These are phyloP conservation scores for Aphyosemion australe DNA, from an alignment of 2,113 vertebrate species.

Conservation along the genomic window DNA sequence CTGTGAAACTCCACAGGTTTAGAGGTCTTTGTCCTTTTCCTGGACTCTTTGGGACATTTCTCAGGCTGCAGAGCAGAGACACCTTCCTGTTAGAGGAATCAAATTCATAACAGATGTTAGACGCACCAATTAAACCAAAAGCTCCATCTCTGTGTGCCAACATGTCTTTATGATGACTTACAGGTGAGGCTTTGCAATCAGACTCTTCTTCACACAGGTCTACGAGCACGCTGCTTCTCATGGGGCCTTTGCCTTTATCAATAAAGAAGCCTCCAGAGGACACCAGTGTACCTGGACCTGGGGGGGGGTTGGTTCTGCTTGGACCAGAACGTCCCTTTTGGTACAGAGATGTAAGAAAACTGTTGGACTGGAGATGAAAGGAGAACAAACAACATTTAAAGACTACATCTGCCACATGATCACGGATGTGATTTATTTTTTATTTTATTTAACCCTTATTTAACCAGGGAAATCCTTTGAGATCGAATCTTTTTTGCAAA, in stretches of 20 bases:
- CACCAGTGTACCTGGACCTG: conserved; percentile 31
- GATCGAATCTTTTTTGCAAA: too few relatives aligned
- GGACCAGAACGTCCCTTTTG: conserved; percentile 78
- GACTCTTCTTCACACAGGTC: conserved; percentile 82
- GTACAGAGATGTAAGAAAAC: conserved; percentile 88
- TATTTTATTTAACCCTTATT: too few relatives aligned
- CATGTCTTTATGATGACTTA: conserved; percentile 35
- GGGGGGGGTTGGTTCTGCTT: neutral
- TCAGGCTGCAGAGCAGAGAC: too few relatives aligned
- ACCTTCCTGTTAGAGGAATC: too few relatives aligned
- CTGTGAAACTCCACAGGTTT: too few relatives aligned
- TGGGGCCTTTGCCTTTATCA: conserved; percentile 61
- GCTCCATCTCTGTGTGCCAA: too few relatives aligned
- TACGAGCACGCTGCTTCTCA: conserved; percentile 72
- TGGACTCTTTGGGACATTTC: too few relatives aligned
- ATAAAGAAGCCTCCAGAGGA: conserved; percentile 86
- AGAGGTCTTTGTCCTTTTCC: too few relatives aligned
- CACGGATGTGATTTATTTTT: too few relatives aligned
- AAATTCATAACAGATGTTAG: too few relatives aligned
- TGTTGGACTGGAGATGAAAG: conserved; percentile 80
- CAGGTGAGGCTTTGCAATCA: conserved; percentile 53
- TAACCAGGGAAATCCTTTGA: too few relatives aligned
- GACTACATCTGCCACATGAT: neutral
- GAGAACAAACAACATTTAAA: neutral
- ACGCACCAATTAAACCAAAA: too few relatives aligned